Evolutionary conservation across 35 echinoderm and acorn worm genomes (phyloP).

Genomic region (Patiria miniata): DNA sequence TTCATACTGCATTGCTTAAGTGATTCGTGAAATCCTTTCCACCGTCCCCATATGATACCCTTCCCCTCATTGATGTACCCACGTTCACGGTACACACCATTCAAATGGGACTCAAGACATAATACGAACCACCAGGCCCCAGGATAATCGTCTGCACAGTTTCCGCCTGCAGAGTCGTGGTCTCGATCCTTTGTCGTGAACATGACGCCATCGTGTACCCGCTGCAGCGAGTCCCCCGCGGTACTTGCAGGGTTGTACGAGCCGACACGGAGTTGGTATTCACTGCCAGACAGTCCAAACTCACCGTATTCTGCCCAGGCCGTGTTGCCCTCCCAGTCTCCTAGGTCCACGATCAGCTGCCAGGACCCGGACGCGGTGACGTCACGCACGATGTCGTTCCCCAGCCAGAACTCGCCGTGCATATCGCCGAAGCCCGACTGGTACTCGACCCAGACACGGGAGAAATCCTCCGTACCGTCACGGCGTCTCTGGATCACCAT

Average conservation of each 20-base stretch:
- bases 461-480: conserved; percentile 39
- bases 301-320: too few species aligned
- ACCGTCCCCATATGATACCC: too few species aligned
- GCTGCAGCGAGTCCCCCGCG: too few species aligned
- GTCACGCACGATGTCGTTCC: conserved; percentile 14
- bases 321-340: neutral
- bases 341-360: conserved; percentile 30
- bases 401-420: conserved; percentile 35
- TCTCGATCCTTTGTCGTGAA: conserved; percentile 30
- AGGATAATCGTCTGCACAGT: neutral
- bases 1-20: too few species aligned
- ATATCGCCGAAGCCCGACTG: conserved; percentile 39
- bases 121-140: conserved; percentile 9
- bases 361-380: conserved; percentile 9
- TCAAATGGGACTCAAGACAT: neutral
- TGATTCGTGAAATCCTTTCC: too few species aligned
- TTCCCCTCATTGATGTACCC: too few species aligned
- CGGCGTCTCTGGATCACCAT: conserved; percentile 41
- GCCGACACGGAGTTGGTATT: too few species aligned
- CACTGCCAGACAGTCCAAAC: too few species aligned
- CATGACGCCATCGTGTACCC: neutral
- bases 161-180: neutral
- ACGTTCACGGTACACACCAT: neutral
- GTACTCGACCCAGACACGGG: conserved; percentile 30
- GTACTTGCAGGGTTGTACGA: too few species aligned